A percentile compares a stretch with the other conserved stretches of the same genome.
phyloP scores from a whole-genome alignment of 2,797 vertebrate species.

The Tokudaia tokunoshimensis region DNA sequence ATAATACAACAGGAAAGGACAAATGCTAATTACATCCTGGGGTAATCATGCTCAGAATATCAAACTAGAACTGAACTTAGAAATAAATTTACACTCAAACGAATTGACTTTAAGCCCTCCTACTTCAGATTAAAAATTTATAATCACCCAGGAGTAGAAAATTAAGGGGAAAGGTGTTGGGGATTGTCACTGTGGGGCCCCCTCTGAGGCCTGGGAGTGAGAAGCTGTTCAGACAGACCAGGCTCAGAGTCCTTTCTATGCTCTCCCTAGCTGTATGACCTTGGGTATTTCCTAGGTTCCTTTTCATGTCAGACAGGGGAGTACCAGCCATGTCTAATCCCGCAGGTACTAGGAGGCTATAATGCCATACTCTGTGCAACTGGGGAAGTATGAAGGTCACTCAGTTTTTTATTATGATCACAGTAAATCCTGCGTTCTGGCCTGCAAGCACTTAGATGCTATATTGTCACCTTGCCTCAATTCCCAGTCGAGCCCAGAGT shows the following conservation, averaged over 20 bases:
- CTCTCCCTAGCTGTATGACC: background rate
- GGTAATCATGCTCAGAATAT: slow-evolving; percentile 43
- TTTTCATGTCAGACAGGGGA: background rate
- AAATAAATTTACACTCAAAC: slow-evolving; percentile 12
- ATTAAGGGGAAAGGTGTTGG: background rate
- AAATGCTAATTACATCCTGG: slow-evolving; percentile 64
- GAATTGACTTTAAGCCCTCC: background rate
- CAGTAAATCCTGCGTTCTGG: slow-evolving; percentile 36
- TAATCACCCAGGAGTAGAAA: slow-evolving; percentile 39
- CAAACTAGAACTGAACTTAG: slow-evolving; percentile 38
- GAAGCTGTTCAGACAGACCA: background rate
- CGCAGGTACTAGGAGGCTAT: background rate
- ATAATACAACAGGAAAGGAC: slow-evolving; percentile 61
- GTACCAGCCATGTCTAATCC: background rate
- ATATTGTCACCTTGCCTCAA: background rate
- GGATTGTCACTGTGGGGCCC: background rate
- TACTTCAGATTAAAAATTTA: slow-evolving; percentile 51
- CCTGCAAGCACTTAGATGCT: background rate
- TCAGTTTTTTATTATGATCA: background rate
- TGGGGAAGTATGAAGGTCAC: slow-evolving; percentile 9
- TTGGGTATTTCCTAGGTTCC: background rate
- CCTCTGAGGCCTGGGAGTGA: background rate
- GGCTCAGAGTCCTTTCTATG: background rate
- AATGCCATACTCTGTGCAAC: background rate
- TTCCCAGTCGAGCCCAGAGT: slow-evolving; percentile 44